Conservation (phyloP, 2,797 vertebrate species). For the Heteromormyrus szaboi region DNA sequence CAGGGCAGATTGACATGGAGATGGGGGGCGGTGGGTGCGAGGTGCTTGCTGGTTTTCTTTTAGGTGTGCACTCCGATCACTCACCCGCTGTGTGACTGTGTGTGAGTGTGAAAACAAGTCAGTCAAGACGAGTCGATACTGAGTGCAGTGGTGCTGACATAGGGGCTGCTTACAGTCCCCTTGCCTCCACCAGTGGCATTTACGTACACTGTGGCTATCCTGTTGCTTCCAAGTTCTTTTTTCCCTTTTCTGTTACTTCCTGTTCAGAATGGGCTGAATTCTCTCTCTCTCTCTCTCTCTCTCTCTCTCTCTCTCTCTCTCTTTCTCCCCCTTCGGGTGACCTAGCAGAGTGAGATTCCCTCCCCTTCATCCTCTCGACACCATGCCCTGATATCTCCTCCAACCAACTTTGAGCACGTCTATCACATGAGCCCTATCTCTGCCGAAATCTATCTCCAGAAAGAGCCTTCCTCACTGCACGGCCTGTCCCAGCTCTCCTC, state of each 20-base stretch:
- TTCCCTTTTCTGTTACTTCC: not conserved
- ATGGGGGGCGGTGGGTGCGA: not conserved
- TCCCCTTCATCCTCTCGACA: constrained; percentile 66
- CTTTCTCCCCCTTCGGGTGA: constrained; percentile 53
- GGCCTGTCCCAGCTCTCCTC: constrained; percentile 56
- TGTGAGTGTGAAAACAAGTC: not conserved
- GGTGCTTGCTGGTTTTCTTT: not conserved
- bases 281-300: constrained; percentile 28
- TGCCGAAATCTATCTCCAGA: constrained; percentile 75
- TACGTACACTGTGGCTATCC: constrained; percentile 15
- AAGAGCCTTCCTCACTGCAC: constrained; percentile 66
- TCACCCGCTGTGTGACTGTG: not conserved
- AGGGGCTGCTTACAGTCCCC: not conserved
- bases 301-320: constrained; percentile 32
- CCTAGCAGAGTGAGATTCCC: constrained; percentile 69
- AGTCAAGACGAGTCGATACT: not conserved
- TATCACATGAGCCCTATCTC: constrained; percentile 75
- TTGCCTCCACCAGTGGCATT: not conserved
- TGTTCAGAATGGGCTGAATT: constrained; percentile 13
- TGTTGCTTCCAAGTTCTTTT: constrained; percentile 30
- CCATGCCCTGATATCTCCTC: constrained; percentile 74
- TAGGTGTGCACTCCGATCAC: not conserved
- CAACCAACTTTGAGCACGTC: constrained; percentile 79
- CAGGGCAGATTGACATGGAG: not conserved
- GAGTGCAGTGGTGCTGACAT: not conserved